Evolutionary conservation across 2,797 vertebrate genomes (phyloP).

Genomic region (Falco rusticolus): DNA sequence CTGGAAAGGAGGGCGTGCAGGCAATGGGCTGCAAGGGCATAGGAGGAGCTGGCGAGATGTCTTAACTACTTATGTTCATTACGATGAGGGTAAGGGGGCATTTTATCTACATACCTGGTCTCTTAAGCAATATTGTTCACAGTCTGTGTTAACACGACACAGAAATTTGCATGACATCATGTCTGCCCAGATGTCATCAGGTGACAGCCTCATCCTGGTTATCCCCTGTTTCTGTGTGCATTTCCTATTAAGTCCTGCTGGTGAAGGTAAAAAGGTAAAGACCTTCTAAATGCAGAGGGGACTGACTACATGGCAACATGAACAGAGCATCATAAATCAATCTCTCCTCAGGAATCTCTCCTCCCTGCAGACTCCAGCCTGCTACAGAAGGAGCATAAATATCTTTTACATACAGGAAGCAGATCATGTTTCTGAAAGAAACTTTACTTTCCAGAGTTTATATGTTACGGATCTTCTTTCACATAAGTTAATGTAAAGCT

Average conservation of each 20-base stretch:
- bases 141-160: not conserved
- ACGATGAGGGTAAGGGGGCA: not conserved
- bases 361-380: not conserved
- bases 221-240: not conserved
- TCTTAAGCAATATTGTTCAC: not conserved
- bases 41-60: not conserved
- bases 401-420: constrained; percentile 37
- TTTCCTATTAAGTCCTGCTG: not conserved
- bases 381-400: constrained; percentile 10
- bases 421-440: not conserved
- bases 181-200: not conserved
- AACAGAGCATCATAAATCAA: constrained; percentile 29
- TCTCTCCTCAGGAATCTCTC: not conserved
- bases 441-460: constrained; percentile 17
- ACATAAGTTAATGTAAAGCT: constrained; percentile 6
- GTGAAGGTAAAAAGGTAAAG: not conserved
- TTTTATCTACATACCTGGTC: not conserved
- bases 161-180: not conserved
- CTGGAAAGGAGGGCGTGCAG: not conserved
- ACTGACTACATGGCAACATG: not conserved
- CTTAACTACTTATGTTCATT: not conserved
- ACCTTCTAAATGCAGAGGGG: not conserved
- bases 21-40: not conserved
- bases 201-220: not conserved
- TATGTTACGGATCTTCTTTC: constrained; percentile 1